Conservation (phyloP, 2,797 vertebrate genomes). For the Myotis planiceps region DNA sequence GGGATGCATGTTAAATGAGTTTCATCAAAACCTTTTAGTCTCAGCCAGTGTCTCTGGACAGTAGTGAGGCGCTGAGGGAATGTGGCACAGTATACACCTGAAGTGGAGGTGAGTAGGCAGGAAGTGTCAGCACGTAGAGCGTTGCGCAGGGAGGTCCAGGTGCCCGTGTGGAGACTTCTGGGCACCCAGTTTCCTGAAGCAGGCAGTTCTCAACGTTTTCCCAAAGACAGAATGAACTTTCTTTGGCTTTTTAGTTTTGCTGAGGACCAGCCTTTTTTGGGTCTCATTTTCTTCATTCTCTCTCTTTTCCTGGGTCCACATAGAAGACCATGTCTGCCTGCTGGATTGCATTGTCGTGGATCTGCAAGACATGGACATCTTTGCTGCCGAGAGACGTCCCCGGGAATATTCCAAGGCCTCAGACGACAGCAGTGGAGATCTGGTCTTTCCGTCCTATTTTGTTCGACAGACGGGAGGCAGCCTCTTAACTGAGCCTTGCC, state of each 20-base stretch:
- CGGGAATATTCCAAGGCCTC: constrained; percentile 83
- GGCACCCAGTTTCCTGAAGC: background rate
- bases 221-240: background rate
- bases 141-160: background rate
- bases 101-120: background rate
- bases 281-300: background rate
- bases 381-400: constrained; percentile 91
- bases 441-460: constrained; percentile 93
- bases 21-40: background rate
- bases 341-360: constrained; percentile 96
- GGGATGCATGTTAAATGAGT: background rate
- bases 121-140: rapidly evolving
- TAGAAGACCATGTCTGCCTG: constrained; percentile 93
- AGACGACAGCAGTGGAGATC: constrained; percentile 84
- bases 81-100: background rate
- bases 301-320: constrained; percentile 56
- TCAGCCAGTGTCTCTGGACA: background rate
- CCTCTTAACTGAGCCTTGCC: constrained; percentile 94
- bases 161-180: background rate
- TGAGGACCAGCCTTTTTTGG: background rate
- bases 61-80: background rate
- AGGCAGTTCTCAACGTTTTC: background rate
- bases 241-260: background rate
- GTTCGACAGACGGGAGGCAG: constrained; percentile 93
- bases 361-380: constrained; percentile 98